Percentiles rank a stretch among this genome's conserved stretches.
Conservation (phyloP, 2,888 invertebrate genomes). For the Diogma glabrata region DNA sequence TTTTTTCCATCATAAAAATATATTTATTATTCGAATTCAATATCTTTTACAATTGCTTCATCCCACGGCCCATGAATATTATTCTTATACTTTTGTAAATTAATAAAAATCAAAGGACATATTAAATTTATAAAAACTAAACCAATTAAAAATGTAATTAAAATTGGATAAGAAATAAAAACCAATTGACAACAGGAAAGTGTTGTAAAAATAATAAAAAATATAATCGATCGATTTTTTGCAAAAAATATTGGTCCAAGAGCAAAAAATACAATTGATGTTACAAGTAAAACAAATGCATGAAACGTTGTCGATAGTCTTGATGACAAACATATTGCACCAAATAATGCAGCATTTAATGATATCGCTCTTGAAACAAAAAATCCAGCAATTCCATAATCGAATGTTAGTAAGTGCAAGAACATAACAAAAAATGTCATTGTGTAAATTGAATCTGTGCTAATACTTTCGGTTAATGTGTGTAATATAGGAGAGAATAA, state of each 20-base stretch:
- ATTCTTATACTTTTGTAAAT: slow-evolving; percentile 67
- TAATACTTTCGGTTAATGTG: slow-evolving; percentile 90
- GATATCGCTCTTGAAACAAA: slow-evolving; percentile 87
- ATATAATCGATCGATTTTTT: slow-evolving; percentile 44
- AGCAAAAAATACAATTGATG: slow-evolving; percentile 80
- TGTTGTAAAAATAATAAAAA: slow-evolving; percentile 42
- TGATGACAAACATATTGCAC: slow-evolving; percentile 89
- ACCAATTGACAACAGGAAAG: slow-evolving; percentile 43
- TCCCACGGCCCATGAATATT: slow-evolving; percentile 98
- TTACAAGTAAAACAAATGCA: slow-evolving; percentile 81
- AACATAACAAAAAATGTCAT: slow-evolving; percentile 80
- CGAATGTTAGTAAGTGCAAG: slow-evolving; percentile 80
- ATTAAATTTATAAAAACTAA: slow-evolving; percentile 54
- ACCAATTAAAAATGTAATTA: slow-evolving; percentile 47
- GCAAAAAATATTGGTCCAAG: slow-evolving; percentile 71
- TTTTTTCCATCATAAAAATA: too few species aligned
- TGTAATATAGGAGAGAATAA: slow-evolving; percentile 84
- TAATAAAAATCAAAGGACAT: slow-evolving; percentile 65
- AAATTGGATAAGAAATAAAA: slow-evolving; percentile 43
- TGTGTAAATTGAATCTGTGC: slow-evolving; percentile 94
- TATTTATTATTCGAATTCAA: not conserved
- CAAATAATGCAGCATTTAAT: slow-evolving; percentile 89
- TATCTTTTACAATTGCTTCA: slow-evolving; percentile 71
- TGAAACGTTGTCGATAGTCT: slow-evolving; percentile 74
- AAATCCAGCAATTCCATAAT: slow-evolving; percentile 75